A percentile compares a stretch with the other conserved stretches of the same genome.
Conservation (phyloP, 30 jellyfish, hydroid and myxozoan genomes). For the Catostylus mosaicus region DNA sequence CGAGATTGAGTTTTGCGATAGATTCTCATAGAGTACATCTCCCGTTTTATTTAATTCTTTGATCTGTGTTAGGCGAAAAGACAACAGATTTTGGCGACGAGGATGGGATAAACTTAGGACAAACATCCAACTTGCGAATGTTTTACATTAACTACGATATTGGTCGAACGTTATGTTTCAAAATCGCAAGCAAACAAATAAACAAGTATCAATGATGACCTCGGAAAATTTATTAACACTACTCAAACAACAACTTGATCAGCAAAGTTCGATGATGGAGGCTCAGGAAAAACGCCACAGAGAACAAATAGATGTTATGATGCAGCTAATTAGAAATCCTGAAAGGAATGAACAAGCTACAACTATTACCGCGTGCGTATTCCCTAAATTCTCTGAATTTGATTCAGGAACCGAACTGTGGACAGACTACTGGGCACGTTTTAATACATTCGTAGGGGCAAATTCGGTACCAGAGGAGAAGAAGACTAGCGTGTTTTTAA, state of each 20-base stretch:
- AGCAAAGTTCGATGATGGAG: conserved; percentile 3
- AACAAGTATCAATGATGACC: neutral
- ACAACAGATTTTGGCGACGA: neutral
- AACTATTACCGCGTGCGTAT: conserved; percentile 2
- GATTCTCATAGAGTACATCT: neutral
- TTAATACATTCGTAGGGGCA: neutral
- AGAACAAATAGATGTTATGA: conserved; percentile 1
- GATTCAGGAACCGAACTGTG: conserved; percentile 8
- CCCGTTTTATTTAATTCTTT: neutral
- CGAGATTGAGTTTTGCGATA: neutral
- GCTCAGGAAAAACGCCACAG: conserved; percentile 1
- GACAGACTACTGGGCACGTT: conserved; percentile 16
- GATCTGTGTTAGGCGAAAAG: neutral
- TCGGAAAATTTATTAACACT: neutral
- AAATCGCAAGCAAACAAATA: neutral
- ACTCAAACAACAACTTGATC: neutral
- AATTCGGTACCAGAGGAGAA: conserved; percentile 13
- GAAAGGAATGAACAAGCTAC: conserved; percentile 1
- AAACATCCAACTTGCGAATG: neutral
- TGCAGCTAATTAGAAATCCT: conserved; percentile 4
- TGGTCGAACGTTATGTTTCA: neutral
- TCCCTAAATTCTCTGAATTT: neutral
- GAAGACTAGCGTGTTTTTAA: conserved; percentile 21
- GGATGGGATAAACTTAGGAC: neutral
- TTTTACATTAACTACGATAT: neutral